Evolutionary conservation across 2,113 vertebrate species (phyloP), one percentile per base, ranked within the genome.

Genomic region (Hydrochoerus hydrochaeris): DNA sequence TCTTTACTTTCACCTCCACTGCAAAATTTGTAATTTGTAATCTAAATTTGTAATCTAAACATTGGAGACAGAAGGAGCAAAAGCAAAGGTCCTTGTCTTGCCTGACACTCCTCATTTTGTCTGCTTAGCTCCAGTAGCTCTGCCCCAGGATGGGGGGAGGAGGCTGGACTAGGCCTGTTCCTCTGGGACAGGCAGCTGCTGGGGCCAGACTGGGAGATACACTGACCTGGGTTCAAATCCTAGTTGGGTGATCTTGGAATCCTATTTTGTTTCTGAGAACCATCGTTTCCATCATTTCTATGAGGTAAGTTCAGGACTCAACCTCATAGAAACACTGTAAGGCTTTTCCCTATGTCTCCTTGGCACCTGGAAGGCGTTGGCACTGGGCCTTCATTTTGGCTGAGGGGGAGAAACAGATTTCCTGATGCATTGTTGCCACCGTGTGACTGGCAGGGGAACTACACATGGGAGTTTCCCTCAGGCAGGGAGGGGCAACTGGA

Each of bases 391-490:
- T 89, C 49, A 73, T 96, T 96, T 71, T 24, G 60, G 58, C 24
- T 52, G 38, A 49, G 38, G 44, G 4, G 30, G 38, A 9, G 49
- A 69, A 57, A n/a, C 26, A 44, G 49, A 58, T 88, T 88, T 88
- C 13, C 7, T 80, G 82, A 35, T 80, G 7, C 28, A 54, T 44
- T 89, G 28, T 65, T 35, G 84, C 96, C 96, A 62, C 95, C 41
- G 0, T 90, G 75, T 95, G 97, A 54, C n/a, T 1, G 49, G 1
- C 38, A 41, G n/a, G 32, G 44, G 44, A 90, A 93, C 95, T 95
- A 94, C 86, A 81, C 1, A 17, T 62, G 65, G n/a, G 32, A 49
- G 11, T 63, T 38, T 28, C 30, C 22, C 52, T 26, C 3, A 24
- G 46, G 54, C 3, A 19, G 46, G 54, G 44, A 73, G 41, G 12